A percentile compares a stretch with the other conserved stretches of the same genome.
phyloP scores from a whole-genome alignment of 2,888 invertebrate genomes.

The Trissoscelio sp. region DNA sequence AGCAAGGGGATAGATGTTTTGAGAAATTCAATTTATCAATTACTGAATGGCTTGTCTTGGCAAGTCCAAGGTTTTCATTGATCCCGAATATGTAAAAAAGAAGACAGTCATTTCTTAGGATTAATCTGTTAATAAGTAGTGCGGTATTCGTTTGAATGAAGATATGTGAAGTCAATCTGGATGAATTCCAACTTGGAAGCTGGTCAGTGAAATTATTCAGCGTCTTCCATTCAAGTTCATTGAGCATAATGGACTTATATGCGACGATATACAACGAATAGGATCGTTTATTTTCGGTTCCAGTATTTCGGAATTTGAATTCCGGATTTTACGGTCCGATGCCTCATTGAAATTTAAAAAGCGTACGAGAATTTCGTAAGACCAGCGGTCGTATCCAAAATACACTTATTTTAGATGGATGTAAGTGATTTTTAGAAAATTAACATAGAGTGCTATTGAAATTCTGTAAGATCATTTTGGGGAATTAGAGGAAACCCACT shows the following conservation, averaged over 20 bases:
- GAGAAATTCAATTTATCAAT: too few species aligned
- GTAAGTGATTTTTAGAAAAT: not conserved
- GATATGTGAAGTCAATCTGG: conserved; percentile 8
- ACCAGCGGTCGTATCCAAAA: not conserved
- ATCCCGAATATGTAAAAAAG: not conserved
- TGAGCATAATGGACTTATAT: conserved; percentile 17
- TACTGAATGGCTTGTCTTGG: too few species aligned
- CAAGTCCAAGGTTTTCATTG: too few species aligned
- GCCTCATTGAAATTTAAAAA: not conserved
- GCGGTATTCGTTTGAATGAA: not conserved
- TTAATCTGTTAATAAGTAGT: conserved; percentile 1
- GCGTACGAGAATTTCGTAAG: not conserved
- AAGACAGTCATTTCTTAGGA: not conserved
- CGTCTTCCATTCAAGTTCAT: conserved; percentile 9
- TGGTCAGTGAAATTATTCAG: conserved; percentile 13
- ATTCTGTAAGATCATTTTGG: not conserved
- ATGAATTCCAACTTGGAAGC: conserved; percentile 7
- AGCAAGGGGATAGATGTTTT: too few species aligned
- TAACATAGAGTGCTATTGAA: too few species aligned
- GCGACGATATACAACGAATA: not conserved
- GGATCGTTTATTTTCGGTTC: not conserved
- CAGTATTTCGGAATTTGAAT: not conserved
- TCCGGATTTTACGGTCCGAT: not conserved
- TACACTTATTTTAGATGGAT: not conserved
- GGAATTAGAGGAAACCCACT: not conserved